A percentile compares a stretch with the other conserved stretches of the same genome.
phyloP scores from a whole-genome alignment of 1,140 invertebrate genomes.

The Heliconius hermathena region DNA sequence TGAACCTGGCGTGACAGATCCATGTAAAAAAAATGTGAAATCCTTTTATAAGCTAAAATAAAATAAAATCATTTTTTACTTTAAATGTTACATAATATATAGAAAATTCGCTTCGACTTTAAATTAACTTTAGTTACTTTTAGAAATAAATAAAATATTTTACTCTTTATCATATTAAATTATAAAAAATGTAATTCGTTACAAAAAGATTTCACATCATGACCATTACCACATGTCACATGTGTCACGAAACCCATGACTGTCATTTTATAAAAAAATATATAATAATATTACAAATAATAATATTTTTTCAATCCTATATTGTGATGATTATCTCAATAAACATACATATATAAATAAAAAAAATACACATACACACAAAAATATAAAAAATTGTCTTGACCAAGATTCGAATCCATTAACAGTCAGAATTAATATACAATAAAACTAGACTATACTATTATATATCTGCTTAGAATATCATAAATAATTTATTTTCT shows the following conservation, averaged over 20 bases:
- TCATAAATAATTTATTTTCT: neutral
- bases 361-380: neutral
- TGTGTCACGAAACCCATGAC: slow-evolving; percentile 26
- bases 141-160: neutral
- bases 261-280: slow-evolving; percentile 1
- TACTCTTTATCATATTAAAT: neutral
- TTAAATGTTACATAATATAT: neutral
- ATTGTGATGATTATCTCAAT: neutral
- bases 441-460: too few relatives aligned
- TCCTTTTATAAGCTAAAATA: slow-evolving; percentile 14
- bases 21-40: slow-evolving; percentile 14
- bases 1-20: slow-evolving; percentile 24
- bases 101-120: neutral
- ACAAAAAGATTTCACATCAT: slow-evolving; percentile 13
- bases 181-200: neutral
- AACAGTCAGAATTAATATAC: neutral
- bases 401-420: neutral
- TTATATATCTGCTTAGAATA: neutral
- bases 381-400: neutral
- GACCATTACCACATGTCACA: slow-evolving; percentile 31
- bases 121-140: neutral
- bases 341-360: neutral
- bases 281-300: neutral
- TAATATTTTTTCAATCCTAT: neutral
- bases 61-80: neutral